A percentile compares a stretch with the other conserved stretches of the same genome.
These are phyloP conservation scores for Caenorhabditis afra DNA, from an alignment of 2,888 invertebrate genomes.

Conservation along the genomic window DNA sequence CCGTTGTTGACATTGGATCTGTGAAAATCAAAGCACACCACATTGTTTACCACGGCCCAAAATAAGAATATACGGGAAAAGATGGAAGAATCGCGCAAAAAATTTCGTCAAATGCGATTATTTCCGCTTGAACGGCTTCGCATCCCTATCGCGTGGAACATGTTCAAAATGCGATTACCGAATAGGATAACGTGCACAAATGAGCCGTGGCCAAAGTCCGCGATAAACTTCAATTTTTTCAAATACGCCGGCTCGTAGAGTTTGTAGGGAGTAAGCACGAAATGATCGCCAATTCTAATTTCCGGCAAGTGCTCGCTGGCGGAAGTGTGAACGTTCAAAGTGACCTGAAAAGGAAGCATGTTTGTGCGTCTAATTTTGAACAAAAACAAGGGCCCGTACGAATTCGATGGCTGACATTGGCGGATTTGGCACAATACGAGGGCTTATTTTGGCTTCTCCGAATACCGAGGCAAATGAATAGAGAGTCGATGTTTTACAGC, in stretches of 20 bases:
- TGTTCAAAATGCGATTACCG: constrained; percentile 61
- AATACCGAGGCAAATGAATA: constrained; percentile 74
- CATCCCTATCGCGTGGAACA: constrained; percentile 7
- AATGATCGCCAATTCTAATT: constrained; percentile 74
- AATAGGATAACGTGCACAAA: constrained; percentile 74
- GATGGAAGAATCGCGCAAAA: constrained; percentile 12
- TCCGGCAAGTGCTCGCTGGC: constrained; percentile 73
- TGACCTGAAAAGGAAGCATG: constrained; percentile 60
- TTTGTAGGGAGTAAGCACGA: constrained; percentile 71
- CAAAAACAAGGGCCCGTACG: constrained; percentile 46
- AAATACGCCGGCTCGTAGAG: constrained; percentile 74
- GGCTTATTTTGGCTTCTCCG: constrained; percentile 69
- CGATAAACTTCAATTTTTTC: constrained; percentile 69
- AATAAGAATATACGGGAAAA: not conserved
- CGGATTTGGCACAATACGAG: constrained; percentile 71
- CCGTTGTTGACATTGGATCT: constrained; percentile 71
- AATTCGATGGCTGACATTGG: constrained; percentile 73
- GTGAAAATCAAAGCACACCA: no score
- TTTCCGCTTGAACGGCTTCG: constrained; percentile 29
- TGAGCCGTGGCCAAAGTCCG: constrained; percentile 71
- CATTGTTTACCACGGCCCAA: constrained; percentile 4
- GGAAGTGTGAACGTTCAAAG: constrained; percentile 74
- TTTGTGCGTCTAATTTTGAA: constrained; percentile 1
- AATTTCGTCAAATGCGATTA: constrained; percentile 9
- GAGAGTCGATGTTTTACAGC: constrained; percentile 73